These are phyloP conservation scores for Pseudomyrmex sp. DNA, from an alignment of 1,140 invertebrate species.

Conservation along the genomic window DNA sequence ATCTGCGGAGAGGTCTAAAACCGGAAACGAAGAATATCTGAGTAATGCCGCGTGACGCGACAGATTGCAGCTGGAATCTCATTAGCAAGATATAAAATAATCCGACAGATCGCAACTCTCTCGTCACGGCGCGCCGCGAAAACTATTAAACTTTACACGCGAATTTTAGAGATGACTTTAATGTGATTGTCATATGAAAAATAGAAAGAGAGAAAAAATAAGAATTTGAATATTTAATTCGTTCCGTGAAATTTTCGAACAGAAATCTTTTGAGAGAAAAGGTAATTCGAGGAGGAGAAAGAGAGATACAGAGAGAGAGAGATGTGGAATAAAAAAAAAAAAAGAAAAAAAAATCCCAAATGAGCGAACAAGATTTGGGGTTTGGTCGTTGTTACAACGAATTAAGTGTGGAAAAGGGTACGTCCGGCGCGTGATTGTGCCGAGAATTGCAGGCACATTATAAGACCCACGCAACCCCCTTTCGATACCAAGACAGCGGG, in stretches of 20 bases:
- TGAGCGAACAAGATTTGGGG: background rate
- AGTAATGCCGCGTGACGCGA: background rate
- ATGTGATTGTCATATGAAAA: background rate
- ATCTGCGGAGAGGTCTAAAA: constrained; percentile 50
- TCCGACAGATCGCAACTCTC: background rate
- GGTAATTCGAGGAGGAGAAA: too few species aligned
- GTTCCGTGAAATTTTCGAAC: too few species aligned
- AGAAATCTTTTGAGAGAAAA: too few species aligned
- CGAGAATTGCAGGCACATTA: constrained; percentile 36
- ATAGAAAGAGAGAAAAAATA: background rate
- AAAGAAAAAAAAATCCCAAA: background rate
- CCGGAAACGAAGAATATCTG: constrained; percentile 37
- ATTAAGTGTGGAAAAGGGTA: constrained; percentile 14
- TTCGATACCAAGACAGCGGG: constrained; percentile 49
- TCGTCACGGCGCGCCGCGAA: too few species aligned
- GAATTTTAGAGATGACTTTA: background rate
- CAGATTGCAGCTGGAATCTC: constrained; percentile 4
- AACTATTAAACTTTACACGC: background rate
- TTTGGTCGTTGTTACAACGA: background rate
- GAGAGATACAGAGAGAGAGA: too few species aligned
- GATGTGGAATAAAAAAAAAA: background rate
- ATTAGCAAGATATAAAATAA: constrained; percentile 21
- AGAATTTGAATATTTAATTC: background rate
- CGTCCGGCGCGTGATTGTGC: constrained; percentile 30
- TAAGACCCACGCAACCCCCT: constrained; percentile 28